phyloP scores from a whole-genome alignment of 1,140 invertebrate genomes.

The Trachelipus rathkii region DNA sequence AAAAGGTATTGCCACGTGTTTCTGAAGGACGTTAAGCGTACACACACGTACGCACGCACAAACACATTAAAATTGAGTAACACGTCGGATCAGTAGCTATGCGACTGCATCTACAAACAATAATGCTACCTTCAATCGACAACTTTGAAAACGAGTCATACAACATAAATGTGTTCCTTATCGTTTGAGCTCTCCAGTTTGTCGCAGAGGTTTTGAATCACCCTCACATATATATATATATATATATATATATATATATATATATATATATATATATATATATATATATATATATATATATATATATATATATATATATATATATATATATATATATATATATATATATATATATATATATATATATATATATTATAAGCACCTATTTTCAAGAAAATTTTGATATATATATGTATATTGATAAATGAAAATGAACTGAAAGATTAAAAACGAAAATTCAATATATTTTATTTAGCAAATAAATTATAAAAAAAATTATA shows the following conservation, averaged over 20 bases:
- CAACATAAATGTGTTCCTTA: too few relatives aligned
- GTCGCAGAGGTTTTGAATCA: too few relatives aligned
- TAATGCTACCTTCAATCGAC: too few relatives aligned
- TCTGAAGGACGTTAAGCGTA: too few relatives aligned
- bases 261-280: constrained; percentile 25
- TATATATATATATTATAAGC: constrained; percentile 14
- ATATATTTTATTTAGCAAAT: constrained; percentile 2
- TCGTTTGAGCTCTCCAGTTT: too few relatives aligned
- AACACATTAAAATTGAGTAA: too few relatives aligned
- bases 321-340: constrained; percentile 16
- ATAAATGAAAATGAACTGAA: not conserved
- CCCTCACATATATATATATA: constrained; percentile 26
- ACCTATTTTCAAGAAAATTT: too few relatives aligned
- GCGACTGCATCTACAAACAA: too few relatives aligned
- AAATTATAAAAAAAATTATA: not conserved
- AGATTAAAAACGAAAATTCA: not conserved
- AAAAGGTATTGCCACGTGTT: too few relatives aligned
- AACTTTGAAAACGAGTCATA: too few relatives aligned
- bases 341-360: constrained; percentile 22
- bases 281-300: constrained; percentile 21
- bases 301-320: constrained; percentile 6
- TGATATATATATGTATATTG: not conserved
- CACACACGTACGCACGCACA: too few relatives aligned
- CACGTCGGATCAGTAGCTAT: too few relatives aligned
- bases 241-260: constrained; percentile 24